Evolutionary conservation across 1,140 invertebrate genomes (phyloP), one percentile per base, ranked within the genome.

Genomic region (Venturia canescens): DNA sequence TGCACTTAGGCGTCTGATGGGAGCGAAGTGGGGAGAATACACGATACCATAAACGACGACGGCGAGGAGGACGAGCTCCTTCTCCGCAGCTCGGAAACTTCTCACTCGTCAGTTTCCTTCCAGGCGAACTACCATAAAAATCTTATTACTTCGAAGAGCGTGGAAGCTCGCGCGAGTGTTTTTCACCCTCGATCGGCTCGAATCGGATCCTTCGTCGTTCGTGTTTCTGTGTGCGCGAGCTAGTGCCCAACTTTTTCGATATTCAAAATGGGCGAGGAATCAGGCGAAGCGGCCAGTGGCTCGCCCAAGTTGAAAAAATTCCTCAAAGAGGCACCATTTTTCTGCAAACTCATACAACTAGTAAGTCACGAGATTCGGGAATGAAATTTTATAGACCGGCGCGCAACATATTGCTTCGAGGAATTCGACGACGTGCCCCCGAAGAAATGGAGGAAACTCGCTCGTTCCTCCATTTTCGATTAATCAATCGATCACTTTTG

Each of bases 301-400:
- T 26, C 60, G 0, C 69, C 83, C n/a, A 82, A 82, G 76, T 44
- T 85, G 9, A 83, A 85, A 70, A 70, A 63, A 63, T 63, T 82
- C 78, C 38, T 85, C 1, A 85, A 82, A 44, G 84, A 87, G 29
- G 66, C 80, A 0, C 83, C 86, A 0, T 86, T 86, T 69, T 86
- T 85, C 70, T 87, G 86, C 71, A 87, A 87, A 83, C 83, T 87
- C 60, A 81, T 86, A 57, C 84, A 87, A 83, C 60, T 87, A 26
- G 86, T 87, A 83, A 84, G 82, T 81, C 50, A 15, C 60, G 60
- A 63, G 60, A 26, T 18, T 29, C 48, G 53, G 48, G 48, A 31
- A 21, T 16, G 23, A 48, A 6, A 27, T 72, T n/a, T n/a, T n/a
- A n/a, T n/a, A n/a, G n/a, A n/a, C n/a, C n/a, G n/a, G n/a, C n/a